Conservation (phyloP, 2,888 invertebrate genomes). For the Leptothorax acervorum region DNA sequence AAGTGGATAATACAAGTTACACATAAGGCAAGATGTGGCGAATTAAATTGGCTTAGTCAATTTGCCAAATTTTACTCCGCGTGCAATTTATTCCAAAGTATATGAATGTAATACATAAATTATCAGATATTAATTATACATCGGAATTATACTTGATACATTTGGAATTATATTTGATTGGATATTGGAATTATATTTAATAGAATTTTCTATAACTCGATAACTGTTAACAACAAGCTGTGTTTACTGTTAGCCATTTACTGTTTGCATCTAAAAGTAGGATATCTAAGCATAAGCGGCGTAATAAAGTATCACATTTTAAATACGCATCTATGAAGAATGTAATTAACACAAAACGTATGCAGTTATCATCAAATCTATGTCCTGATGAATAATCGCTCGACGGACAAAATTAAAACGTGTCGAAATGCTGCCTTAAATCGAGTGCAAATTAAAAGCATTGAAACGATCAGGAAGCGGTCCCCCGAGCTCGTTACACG, state of each 20-base stretch:
- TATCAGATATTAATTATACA: background rate
- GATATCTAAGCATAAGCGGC: background rate
- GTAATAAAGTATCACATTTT: background rate
- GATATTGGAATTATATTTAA: slow-evolving; percentile 10
- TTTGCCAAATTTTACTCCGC: background rate
- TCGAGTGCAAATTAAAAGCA: slow-evolving; percentile 47
- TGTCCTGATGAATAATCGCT: background rate
- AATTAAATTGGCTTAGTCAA: background rate
- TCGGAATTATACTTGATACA: slow-evolving; percentile 5
- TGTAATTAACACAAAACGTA: slow-evolving; percentile 12
- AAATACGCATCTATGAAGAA: background rate
- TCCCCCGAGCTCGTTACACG: slow-evolving; percentile 18
- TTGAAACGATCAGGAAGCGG: slow-evolving; percentile 26
- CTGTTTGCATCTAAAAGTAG: background rate
- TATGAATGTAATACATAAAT: background rate
- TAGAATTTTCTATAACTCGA: background rate
- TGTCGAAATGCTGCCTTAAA: slow-evolving; percentile 42
- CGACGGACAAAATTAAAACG: slow-evolving; percentile 9
- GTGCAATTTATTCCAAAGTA: background rate
- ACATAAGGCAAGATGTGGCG: background rate
- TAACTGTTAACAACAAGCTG: background rate
- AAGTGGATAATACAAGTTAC: background rate
- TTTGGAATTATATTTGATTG: background rate
- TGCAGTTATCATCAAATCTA: background rate
- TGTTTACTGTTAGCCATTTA: background rate